Conservation (phyloP, 2,113 vertebrate species). For the Ptychochromis oligacanthus region DNA sequence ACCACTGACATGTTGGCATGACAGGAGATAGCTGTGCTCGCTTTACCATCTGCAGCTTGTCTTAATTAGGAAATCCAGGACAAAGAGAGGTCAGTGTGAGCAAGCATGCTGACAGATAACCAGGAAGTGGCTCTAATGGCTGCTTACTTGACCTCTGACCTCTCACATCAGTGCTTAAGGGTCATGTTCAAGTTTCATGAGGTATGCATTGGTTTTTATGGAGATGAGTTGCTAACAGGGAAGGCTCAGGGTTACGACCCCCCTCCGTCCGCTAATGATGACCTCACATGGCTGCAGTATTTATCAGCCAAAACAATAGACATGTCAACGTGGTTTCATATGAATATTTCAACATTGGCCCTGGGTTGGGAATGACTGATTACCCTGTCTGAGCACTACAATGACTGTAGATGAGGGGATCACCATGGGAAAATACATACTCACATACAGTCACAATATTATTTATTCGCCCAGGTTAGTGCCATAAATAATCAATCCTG, state of each 20-base stretch:
- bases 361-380: conserved; percentile 61
- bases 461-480: conserved; percentile 49
- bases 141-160: conserved; percentile 84
- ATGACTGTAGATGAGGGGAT: conserved; percentile 58
- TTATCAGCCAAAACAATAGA: conserved; percentile 63
- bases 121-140: conserved; percentile 87
- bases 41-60: conserved; percentile 59
- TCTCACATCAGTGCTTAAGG: conserved; percentile 78
- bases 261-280: conserved; percentile 66
- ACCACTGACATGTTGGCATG: conserved; percentile 52
- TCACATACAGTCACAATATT: conserved; percentile 49
- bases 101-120: conserved; percentile 84
- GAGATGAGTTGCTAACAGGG: conserved; percentile 70
- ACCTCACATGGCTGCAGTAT: conserved; percentile 61
- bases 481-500: conserved; percentile 44
- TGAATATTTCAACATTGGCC: conserved; percentile 64
- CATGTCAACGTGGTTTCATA: conserved; percentile 52
- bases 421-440: conserved; percentile 49
- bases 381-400: conserved; percentile 60
- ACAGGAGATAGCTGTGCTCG: conserved; percentile 38
- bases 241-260: conserved; percentile 46
- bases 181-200: conserved; percentile 88
- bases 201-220: conserved; percentile 81
- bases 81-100: conserved; percentile 82
- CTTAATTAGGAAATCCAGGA: conserved; percentile 78